Conservation (phyloP, 2,888 invertebrate species). For the Tachina fera region DNA sequence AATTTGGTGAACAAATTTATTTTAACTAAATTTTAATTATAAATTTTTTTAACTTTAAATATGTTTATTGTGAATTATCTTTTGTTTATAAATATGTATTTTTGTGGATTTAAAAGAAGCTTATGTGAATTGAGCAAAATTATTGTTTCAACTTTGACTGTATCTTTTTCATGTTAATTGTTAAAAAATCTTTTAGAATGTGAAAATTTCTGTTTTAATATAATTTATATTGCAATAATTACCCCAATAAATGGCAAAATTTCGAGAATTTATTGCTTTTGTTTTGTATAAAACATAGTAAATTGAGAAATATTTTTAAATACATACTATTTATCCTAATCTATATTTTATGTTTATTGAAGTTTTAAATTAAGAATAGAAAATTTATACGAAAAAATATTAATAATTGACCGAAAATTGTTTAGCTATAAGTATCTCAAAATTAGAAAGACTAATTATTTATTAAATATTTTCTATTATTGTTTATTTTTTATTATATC, state of each 20-base stretch:
- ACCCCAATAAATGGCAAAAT: too few relatives aligned
- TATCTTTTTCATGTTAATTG: background rate
- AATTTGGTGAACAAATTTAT: too few relatives aligned
- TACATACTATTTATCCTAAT: too few relatives aligned
- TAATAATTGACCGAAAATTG: background rate
- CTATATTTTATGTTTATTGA: too few relatives aligned
- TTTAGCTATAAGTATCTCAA: too few relatives aligned
- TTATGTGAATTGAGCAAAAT: conserved; percentile 16
- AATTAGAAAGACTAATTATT: too few relatives aligned
- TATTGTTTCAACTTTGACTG: background rate
- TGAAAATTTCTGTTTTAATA: too few relatives aligned
- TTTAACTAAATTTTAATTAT: too few relatives aligned
- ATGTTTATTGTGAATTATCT: background rate
- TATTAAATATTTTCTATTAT: background rate
- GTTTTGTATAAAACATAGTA: too few relatives aligned
- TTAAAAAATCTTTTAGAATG: background rate
- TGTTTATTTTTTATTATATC: background rate
- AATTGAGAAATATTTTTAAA: too few relatives aligned
- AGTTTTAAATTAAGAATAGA: background rate
- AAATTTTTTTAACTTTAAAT: background rate
- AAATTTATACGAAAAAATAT: background rate
- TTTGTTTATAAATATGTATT: background rate
- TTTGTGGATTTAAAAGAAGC: background rate
- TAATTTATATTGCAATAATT: too few relatives aligned
- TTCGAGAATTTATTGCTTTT: too few relatives aligned